phyloP scores from a whole-genome alignment of 2,797 vertebrate genomes.

The Etheostoma perlongum region DNA sequence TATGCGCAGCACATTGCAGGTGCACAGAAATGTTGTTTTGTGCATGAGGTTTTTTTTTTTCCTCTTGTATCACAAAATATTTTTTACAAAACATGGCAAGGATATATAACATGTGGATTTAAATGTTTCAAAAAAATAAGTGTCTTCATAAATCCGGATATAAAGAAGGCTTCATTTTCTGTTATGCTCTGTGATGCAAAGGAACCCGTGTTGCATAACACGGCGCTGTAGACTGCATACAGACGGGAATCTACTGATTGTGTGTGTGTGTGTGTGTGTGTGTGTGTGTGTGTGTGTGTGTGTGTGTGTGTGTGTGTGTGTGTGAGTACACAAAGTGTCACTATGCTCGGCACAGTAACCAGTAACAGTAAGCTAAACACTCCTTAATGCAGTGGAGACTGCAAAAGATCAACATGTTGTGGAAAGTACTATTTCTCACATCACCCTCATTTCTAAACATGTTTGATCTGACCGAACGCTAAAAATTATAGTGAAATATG shows the following conservation, averaged over 20 bases:
- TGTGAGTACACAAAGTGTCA: slow-evolving; percentile 44
- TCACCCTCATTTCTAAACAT: slow-evolving; percentile 53
- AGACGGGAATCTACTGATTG: slow-evolving; percentile 26
- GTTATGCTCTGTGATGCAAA: slow-evolving; percentile 6
- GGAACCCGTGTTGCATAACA: slow-evolving; percentile 1
- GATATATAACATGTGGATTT: not conserved
- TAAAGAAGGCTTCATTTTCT: not conserved
- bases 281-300: too few relatives aligned
- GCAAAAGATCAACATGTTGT: slow-evolving; percentile 49
- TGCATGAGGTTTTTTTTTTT: not conserved
- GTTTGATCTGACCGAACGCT: slow-evolving; percentile 48
- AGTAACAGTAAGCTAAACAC: slow-evolving; percentile 36
- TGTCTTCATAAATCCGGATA: slow-evolving; percentile 1
- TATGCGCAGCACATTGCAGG: slow-evolving; percentile 10
- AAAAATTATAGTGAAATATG: slow-evolving; percentile 62
- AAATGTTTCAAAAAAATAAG: not conserved
- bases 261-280: slow-evolving; percentile 6
- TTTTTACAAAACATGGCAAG: not conserved
- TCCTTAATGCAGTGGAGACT: slow-evolving; percentile 14
- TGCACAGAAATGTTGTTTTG: slow-evolving; percentile 19
- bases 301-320: not conserved
- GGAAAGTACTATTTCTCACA: slow-evolving; percentile 48
- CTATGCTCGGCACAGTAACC: slow-evolving; percentile 18
- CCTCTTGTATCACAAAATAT: not conserved
- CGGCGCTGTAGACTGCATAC: slow-evolving; percentile 1